Conservation (phyloP, 1,140 invertebrate species). For the Drosophila erecta region DNA sequence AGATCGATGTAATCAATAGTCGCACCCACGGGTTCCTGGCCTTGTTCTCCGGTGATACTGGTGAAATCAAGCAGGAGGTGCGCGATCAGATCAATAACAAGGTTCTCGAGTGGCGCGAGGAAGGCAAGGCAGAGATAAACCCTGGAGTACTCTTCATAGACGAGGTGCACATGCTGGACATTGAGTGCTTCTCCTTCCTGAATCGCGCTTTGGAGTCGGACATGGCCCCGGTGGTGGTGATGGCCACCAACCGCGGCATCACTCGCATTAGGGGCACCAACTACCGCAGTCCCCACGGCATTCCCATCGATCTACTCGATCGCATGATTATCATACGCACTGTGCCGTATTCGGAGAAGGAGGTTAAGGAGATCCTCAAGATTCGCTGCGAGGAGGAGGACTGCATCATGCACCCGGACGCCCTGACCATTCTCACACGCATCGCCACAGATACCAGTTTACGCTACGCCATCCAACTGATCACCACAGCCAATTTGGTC, state of each 20-base stretch:
- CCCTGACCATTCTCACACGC: slow-evolving; percentile 94
- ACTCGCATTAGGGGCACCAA: slow-evolving; percentile 98
- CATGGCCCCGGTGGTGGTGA: slow-evolving; percentile 98
- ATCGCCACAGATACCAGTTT: slow-evolving; percentile 97
- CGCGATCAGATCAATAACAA: slow-evolving; percentile 99
- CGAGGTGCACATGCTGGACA: slow-evolving; percentile 99
- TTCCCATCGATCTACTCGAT: slow-evolving; percentile 98
- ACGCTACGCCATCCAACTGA: slow-evolving; percentile 99
- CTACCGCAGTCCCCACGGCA: slow-evolving; percentile 96
- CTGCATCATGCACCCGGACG: slow-evolving; percentile 97
- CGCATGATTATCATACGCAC: slow-evolving; percentile 98
- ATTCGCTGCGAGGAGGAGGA: slow-evolving; percentile 99
- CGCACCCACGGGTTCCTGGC: slow-evolving; percentile 98
- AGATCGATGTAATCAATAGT: slow-evolving; percentile 99
- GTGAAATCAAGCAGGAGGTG: slow-evolving; percentile 99
- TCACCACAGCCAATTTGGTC: slow-evolving; percentile 97
- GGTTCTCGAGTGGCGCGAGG: slow-evolving; percentile 99
- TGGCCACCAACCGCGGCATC: slow-evolving; percentile 99
- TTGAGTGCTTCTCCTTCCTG: slow-evolving; percentile 99
- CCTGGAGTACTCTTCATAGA: slow-evolving; percentile 97
- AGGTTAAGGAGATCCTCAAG: slow-evolving; percentile 96
- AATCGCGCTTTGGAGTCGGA: slow-evolving; percentile 98
- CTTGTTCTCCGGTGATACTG: slow-evolving; percentile 98
- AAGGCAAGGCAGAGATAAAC: slow-evolving; percentile 99
- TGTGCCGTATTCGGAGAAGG: slow-evolving; percentile 93